Conservation (phyloP, 2,113 vertebrate genomes). For the Pedetes capensis region DNA sequence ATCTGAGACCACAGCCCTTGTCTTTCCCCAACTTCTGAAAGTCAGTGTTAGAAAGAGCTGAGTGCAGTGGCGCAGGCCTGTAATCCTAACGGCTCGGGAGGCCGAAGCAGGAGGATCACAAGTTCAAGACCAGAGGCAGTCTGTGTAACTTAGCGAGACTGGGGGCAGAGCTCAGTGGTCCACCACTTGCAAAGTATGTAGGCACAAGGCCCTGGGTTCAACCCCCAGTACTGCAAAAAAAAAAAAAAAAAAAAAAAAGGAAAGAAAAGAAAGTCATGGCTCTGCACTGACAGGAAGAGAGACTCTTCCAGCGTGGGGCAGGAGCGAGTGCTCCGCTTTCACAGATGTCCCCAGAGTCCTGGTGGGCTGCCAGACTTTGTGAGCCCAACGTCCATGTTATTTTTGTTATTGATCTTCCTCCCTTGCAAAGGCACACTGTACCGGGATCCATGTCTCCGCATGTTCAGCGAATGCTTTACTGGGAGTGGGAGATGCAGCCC, state of each 20-base stretch:
- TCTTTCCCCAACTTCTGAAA: not conserved
- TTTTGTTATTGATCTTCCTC: not conserved
- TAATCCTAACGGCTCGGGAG: too few species aligned
- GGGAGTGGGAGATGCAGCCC: not conserved
- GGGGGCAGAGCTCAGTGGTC: too few species aligned
- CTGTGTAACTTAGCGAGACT: too few species aligned
- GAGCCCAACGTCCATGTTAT: not conserved
- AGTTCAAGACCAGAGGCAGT: too few species aligned
- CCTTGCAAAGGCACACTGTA: not conserved
- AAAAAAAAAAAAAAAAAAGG: too few species aligned
- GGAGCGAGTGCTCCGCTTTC: not conserved
- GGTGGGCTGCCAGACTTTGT: not conserved
- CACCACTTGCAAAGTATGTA: too few species aligned
- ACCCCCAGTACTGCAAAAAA: too few species aligned
- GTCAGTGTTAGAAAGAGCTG: too few species aligned
- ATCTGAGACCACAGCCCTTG: not conserved
- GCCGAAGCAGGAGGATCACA: too few species aligned
- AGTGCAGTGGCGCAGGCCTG: too few species aligned
- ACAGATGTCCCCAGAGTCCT: not conserved
- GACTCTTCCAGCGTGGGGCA: not conserved
- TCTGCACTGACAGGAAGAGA: not conserved
- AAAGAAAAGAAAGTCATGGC: not conserved
- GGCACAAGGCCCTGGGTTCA: too few species aligned
- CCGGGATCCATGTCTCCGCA: rapidly evolving
- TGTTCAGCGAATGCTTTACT: not conserved